Evolutionary conservation across 2,797 vertebrate species (phyloP).

Genomic region (Helarctos malayanus): DNA sequence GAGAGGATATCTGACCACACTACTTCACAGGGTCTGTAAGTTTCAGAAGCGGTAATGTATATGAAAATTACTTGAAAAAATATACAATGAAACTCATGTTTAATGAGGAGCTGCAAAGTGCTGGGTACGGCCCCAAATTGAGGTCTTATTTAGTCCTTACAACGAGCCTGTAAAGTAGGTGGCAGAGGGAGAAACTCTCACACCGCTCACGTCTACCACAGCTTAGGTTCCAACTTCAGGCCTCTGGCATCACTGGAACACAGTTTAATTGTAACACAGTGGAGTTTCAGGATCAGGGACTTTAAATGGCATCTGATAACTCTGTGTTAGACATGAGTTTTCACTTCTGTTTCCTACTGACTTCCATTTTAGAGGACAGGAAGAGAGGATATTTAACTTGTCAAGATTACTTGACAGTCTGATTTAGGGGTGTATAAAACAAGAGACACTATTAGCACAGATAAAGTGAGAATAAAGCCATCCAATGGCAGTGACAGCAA

Average conservation of each 20-base stretch:
- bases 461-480: constrained; percentile 40
- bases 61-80: constrained; percentile 1
- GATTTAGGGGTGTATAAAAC: neutral
- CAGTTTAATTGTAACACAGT: neutral
- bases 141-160: neutral
- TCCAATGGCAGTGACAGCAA: neutral
- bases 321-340: neutral
- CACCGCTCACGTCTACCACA: accelerated
- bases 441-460: neutral
- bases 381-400: constrained; percentile 28
- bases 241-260: neutral
- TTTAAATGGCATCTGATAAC: neutral
- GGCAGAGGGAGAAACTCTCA: neutral
- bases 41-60: neutral
- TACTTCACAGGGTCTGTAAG: neutral
- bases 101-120: neutral
- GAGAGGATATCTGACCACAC: neutral
- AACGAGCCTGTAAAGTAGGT: neutral
- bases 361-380: neutral
- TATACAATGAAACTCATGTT: neutral
- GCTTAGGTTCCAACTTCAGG: neutral
- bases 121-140: neutral
- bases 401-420: neutral
- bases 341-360: neutral
- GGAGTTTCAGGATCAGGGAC: neutral